These are phyloP conservation scores for Copsychus sechellarum DNA, from an alignment of 2,113 vertebrate genomes.

Conservation along the genomic window DNA sequence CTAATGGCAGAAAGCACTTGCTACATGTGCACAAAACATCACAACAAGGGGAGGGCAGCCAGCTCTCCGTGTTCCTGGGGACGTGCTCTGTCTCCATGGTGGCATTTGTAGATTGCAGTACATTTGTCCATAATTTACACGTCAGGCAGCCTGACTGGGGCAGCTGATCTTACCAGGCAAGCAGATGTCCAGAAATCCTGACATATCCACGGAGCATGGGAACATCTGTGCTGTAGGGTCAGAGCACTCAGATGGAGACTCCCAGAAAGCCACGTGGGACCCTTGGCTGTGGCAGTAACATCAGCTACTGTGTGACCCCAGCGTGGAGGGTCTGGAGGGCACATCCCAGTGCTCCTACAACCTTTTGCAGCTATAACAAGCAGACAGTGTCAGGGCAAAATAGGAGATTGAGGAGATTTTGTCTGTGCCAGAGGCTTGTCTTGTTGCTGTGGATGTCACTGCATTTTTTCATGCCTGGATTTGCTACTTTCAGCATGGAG, in stretches of 20 bases:
- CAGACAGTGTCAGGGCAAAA: neutral
- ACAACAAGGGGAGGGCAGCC: neutral
- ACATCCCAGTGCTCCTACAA: neutral
- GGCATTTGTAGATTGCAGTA: neutral
- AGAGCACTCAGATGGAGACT: neutral
- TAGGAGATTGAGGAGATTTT: neutral
- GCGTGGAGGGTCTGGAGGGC: neutral
- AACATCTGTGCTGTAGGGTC: constrained; percentile 8
- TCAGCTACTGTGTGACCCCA: neutral
- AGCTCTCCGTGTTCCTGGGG: neutral
- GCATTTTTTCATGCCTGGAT: neutral
- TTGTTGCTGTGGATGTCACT: neutral
- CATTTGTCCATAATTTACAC: constrained; percentile 7
- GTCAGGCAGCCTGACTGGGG: neutral
- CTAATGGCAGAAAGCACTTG: neutral
- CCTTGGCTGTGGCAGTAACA: neutral
- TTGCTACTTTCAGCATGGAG: neutral
- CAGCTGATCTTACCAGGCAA: neutral
- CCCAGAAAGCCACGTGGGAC: neutral
- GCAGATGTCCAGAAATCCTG: constrained; percentile 51
- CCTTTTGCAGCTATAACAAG: neutral
- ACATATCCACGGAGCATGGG: neutral
- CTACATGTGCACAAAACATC: neutral
- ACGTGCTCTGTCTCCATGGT: neutral
- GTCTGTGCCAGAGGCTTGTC: neutral